Evolutionary conservation across 2,113 vertebrate genomes (phyloP).

Genomic region (Plotosus lineatus): DNA sequence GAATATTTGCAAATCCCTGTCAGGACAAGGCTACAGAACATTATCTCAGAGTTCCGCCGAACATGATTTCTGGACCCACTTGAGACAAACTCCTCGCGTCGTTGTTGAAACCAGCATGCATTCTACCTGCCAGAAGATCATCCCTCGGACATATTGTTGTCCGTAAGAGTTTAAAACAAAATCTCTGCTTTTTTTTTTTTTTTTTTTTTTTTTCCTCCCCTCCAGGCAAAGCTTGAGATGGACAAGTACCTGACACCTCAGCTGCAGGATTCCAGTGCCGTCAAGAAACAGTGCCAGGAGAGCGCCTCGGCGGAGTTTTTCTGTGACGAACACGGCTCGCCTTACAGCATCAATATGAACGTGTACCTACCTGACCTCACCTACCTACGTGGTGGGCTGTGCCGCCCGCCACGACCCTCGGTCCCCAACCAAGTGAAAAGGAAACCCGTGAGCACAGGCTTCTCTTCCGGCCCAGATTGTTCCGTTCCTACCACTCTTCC

Average conservation of each 20-base stretch:
- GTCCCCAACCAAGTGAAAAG: slow-evolving; percentile 83
- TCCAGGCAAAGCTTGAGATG: slow-evolving; percentile 93
- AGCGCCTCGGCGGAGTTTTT: slow-evolving; percentile 85
- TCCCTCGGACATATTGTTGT: not conserved
- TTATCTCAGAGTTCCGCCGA: not conserved
- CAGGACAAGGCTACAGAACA: not conserved
- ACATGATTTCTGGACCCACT: not conserved
- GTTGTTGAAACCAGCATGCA: slow-evolving; percentile 29
- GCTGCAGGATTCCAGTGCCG: slow-evolving; percentile 73
- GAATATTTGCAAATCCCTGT: not conserved
- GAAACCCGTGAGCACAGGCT: slow-evolving; percentile 76
- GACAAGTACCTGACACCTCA: slow-evolving; percentile 93
- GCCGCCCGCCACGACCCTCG: slow-evolving; percentile 79
- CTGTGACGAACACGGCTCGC: slow-evolving; percentile 82
- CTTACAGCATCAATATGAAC: slow-evolving; percentile 99
- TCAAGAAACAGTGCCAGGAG: slow-evolving; percentile 86
- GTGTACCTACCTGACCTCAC: slow-evolving; percentile 90
- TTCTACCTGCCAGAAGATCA: slow-evolving; percentile 10
- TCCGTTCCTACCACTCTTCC: slow-evolving; percentile 82
- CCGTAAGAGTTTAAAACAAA: slow-evolving; percentile 6
- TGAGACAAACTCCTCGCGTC: not conserved
- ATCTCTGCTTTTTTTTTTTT: slow-evolving; percentile 45
- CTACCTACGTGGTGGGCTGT: slow-evolving; percentile 90
- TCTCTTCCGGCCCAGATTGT: slow-evolving; percentile 87
- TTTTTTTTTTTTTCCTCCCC: slow-evolving; percentile 45